These are phyloP conservation scores for Netelia virgata DNA, from an alignment of 2,888 invertebrate genomes.

Conservation along the genomic window DNA sequence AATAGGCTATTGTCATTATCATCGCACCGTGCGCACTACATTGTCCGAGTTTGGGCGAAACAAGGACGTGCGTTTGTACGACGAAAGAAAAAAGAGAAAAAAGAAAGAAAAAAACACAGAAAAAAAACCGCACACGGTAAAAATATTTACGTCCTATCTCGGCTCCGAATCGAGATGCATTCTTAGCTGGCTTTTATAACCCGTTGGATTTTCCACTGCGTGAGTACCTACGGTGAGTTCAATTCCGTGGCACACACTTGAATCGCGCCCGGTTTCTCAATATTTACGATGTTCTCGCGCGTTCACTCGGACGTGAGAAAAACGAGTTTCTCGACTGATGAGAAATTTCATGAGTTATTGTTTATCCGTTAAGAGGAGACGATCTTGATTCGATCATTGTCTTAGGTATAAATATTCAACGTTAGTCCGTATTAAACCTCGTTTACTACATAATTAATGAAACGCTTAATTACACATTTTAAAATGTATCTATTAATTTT, in stretches of 20 bases:
- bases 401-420: neutral
- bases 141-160: slow-evolving; percentile 41
- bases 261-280: slow-evolving; percentile 8
- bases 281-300: slow-evolving; percentile 38
- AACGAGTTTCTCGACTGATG: slow-evolving; percentile 36
- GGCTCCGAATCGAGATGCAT: slow-evolving; percentile 44
- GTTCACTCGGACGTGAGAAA: slow-evolving; percentile 64
- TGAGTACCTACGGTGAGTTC: slow-evolving; percentile 9
- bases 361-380: slow-evolving; percentile 3
- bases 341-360: slow-evolving; percentile 31
- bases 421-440: neutral
- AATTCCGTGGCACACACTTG: slow-evolving; percentile 12
- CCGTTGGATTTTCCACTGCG: slow-evolving; percentile 59
- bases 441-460: too few relatives aligned
- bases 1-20: slow-evolving; percentile 23
- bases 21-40: neutral
- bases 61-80: slow-evolving; percentile 32
- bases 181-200: slow-evolving; percentile 51
- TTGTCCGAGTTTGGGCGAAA: slow-evolving; percentile 31
- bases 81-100: neutral
- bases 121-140: slow-evolving; percentile 2
- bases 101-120: slow-evolving; percentile 10
- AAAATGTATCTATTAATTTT: too few relatives aligned
- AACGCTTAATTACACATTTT: too few relatives aligned
- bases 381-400: neutral